Percentiles rank a stretch among this genome's conserved stretches.
phyloP scores from a whole-genome alignment of 2,113 vertebrate genomes.

The Daubentonia madagascariensis region DNA sequence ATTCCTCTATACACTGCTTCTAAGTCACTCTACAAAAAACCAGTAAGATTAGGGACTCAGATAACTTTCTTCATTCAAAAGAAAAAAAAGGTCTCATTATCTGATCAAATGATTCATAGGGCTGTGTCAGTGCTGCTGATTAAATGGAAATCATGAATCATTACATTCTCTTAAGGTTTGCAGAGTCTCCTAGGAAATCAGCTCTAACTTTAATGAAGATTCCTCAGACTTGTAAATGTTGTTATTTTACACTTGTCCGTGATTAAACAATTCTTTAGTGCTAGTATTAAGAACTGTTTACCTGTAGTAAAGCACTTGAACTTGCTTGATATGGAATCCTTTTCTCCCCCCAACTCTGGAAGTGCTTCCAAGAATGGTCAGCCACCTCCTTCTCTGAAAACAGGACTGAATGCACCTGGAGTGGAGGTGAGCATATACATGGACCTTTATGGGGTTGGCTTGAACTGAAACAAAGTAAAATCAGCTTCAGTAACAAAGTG shows the following conservation, averaged over 20 bases:
- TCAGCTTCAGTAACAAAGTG: background rate
- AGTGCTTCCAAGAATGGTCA: background rate
- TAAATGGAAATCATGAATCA: background rate
- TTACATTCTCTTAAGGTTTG: background rate
- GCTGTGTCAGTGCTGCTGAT: background rate
- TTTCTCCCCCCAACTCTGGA: background rate
- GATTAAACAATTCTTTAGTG: conserved; percentile 36
- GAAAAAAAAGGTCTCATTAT: background rate
- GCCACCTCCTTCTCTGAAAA: background rate
- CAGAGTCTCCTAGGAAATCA: background rate
- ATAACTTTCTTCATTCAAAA: background rate
- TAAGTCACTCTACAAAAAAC: background rate
- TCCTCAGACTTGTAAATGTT: background rate
- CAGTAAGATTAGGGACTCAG: background rate
- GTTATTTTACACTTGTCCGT: background rate
- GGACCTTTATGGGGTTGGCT: background rate
- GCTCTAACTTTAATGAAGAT: background rate
- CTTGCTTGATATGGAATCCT: background rate
- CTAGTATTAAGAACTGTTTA: background rate
- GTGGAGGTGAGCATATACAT: background rate
- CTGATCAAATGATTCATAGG: background rate
- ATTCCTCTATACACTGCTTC: background rate
- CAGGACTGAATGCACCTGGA: background rate
- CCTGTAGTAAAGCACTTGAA: background rate
- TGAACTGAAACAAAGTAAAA: background rate